phyloP scores from a whole-genome alignment of 2,797 vertebrate genomes.

The Poecilia picta region DNA sequence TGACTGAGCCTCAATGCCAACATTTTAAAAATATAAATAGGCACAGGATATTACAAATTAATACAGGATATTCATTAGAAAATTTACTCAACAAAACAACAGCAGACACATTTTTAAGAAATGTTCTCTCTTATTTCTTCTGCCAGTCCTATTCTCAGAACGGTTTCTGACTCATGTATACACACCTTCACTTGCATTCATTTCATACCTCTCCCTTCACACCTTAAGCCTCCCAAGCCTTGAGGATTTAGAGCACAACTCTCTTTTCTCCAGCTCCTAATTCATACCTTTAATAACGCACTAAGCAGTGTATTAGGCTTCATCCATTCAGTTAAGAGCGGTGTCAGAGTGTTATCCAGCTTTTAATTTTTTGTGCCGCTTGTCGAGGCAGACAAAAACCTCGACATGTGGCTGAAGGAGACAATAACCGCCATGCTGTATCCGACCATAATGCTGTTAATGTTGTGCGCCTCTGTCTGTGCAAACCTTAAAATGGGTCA shows the following conservation, averaged over 20 bases:
- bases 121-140: slow-evolving; percentile 19
- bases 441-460: background rate
- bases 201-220: slow-evolving; percentile 53
- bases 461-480: background rate
- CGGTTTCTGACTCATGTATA: slow-evolving; percentile 28
- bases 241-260: slow-evolving; percentile 63
- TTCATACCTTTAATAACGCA: slow-evolving; percentile 75
- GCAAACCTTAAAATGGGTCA: slow-evolving; percentile 41
- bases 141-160: slow-evolving; percentile 37
- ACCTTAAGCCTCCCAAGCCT: slow-evolving; percentile 60
- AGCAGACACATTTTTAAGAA: slow-evolving; percentile 56
- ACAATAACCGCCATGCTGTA: slow-evolving; percentile 7
- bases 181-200: slow-evolving; percentile 7
- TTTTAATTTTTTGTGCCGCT: slow-evolving; percentile 53
- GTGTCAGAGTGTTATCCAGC: slow-evolving; percentile 52
- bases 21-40: background rate
- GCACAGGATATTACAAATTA: background rate
- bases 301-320: slow-evolving; percentile 72
- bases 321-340: slow-evolving; percentile 66
- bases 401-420: slow-evolving; percentile 27
- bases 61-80: background rate
- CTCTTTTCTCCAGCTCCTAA: slow-evolving; percentile 51
- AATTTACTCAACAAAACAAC: slow-evolving; percentile 48
- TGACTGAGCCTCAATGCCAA: background rate
- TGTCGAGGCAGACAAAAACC: slow-evolving; percentile 33